Evolutionary conservation across 2,113 vertebrate species (phyloP).

Genomic region (Syrrhaptes paradoxus): DNA sequence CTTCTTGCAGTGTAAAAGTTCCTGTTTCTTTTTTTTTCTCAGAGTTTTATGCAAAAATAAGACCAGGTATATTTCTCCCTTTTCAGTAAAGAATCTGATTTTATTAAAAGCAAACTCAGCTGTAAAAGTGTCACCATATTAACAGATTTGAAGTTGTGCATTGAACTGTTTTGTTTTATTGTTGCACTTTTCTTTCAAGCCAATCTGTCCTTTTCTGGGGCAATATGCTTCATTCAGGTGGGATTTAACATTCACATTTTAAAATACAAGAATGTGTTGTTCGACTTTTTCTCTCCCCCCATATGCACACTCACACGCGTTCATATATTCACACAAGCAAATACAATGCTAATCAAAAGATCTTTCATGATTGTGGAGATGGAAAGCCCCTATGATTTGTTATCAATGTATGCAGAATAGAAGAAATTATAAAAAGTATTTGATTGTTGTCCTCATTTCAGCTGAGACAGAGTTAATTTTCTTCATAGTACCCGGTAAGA

Average conservation of each 20-base stretch:
- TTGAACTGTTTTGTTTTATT: background rate
- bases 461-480: too few relatives aligned
- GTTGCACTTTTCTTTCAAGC: background rate
- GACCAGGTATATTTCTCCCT: background rate
- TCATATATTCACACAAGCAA: background rate
- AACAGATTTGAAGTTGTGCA: background rate
- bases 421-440: background rate
- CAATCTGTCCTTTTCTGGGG: background rate
- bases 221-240: background rate
- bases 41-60: background rate
- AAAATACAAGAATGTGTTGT: background rate
- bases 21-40: background rate
- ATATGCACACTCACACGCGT: too few relatives aligned
- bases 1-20: background rate
- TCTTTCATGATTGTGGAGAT: background rate
- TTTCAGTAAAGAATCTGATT: background rate
- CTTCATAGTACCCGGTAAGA: too few relatives aligned
- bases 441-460: background rate
- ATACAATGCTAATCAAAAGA: background rate
- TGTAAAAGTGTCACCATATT: background rate
- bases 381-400: background rate
- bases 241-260: background rate
- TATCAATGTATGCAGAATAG: background rate
- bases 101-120: background rate
- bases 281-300: background rate